These are phyloP conservation scores for Apteryx owenii DNA, from an alignment of 2,113 vertebrate species.

Conservation along the genomic window DNA sequence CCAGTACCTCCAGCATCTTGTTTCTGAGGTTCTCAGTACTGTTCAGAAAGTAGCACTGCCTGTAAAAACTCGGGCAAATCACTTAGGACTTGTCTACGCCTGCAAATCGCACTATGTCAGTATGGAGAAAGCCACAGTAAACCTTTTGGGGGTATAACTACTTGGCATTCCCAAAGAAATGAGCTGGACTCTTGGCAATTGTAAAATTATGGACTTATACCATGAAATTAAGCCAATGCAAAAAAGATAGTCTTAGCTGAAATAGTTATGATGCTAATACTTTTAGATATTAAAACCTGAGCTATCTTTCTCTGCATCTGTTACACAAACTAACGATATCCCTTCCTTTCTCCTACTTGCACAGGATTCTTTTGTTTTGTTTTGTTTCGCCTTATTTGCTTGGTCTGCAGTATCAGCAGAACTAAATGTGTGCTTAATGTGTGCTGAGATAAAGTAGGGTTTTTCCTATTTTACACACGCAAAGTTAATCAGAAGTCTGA, in stretches of 20 bases:
- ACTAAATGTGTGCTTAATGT: not conserved
- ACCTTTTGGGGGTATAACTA: accelerated
- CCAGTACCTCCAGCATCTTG: not conserved
- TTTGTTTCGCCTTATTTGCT: not conserved
- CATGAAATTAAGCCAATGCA: not conserved
- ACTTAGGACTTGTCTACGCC: not conserved
- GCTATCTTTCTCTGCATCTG: not conserved
- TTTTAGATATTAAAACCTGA: not conserved
- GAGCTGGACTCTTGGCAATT: not conserved
- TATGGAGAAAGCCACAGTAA: not conserved
- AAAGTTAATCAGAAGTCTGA: not conserved
- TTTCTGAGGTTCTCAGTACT: not conserved
- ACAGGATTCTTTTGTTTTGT: not conserved
- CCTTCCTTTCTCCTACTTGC: not conserved
- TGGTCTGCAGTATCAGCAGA: not conserved
- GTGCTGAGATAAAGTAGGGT: not conserved
- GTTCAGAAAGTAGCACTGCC: not conserved
- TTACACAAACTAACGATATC: not conserved
- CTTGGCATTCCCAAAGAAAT: not conserved
- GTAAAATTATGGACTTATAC: not conserved
- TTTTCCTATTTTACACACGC: not conserved
- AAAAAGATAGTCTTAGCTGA: not conserved
- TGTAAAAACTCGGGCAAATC: not conserved
- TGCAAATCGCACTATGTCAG: not conserved
- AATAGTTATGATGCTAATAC: not conserved